These are phyloP conservation scores for Zhuqinia jingwanae DNA, from an alignment of 2,888 invertebrate genomes.

Conservation along the genomic window DNA sequence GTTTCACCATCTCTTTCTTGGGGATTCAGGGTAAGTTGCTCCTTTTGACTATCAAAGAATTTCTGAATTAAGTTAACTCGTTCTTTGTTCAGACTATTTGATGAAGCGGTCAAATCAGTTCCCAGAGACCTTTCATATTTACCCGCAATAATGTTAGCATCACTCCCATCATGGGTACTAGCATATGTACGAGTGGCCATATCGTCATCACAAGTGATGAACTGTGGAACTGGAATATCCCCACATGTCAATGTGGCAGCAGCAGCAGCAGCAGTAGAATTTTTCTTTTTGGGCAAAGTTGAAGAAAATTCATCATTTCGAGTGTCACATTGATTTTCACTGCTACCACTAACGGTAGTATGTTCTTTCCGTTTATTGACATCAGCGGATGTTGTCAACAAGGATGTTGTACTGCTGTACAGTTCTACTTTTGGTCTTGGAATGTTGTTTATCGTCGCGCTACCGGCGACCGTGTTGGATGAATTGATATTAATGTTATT, in stretches of 20 bases:
- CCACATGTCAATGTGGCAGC: not conserved
- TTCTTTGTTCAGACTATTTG: not conserved
- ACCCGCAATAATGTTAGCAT: no score
- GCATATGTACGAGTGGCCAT: no score
- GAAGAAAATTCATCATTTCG: not conserved
- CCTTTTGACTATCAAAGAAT: slow-evolving; percentile 57
- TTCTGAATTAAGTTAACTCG: slow-evolving; percentile 31
- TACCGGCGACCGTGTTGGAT: no score
- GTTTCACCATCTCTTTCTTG: not conserved
- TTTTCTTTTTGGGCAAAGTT: not conserved
- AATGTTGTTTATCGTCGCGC: not conserved
- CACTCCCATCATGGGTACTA: no score
- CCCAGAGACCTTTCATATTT: no score
- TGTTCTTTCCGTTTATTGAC: not conserved
- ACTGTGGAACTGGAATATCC: slow-evolving; percentile 20
- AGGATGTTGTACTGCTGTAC: not conserved
- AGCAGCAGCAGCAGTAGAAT: not conserved
- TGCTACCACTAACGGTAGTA: not conserved
- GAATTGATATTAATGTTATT: no score
- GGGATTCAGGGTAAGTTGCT: not conserved
- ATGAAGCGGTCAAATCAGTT: no score
- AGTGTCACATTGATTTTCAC: not conserved
- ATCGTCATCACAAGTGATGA: slow-evolving; percentile 18
- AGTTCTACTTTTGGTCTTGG: slow-evolving; percentile 44
- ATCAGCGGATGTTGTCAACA: not conserved